Percentiles rank a stretch among this genome's conserved stretches.
Evolutionary conservation across 2,797 vertebrate species (phyloP).

Genomic region (Enteromius anoplus): DNA sequence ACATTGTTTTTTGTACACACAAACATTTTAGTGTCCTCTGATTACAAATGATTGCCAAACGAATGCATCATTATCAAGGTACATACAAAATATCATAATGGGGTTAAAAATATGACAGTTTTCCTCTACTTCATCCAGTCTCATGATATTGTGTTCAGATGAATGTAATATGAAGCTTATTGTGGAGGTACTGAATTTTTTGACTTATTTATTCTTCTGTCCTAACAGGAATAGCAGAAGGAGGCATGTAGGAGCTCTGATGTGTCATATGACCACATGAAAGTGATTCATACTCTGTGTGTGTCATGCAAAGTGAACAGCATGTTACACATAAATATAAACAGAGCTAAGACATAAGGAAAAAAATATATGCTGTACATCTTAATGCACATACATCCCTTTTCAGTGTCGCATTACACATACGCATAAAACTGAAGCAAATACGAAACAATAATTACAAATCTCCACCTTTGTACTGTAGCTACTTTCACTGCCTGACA

Average conservation of each 20-base stretch:
- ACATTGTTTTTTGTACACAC: background rate
- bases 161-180: background rate
- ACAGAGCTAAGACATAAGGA: background rate
- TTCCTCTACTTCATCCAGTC: background rate
- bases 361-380: background rate
- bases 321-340: background rate
- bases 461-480: background rate
- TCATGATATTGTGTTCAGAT: background rate
- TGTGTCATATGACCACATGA: constrained; percentile 24
- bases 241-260: constrained; percentile 2
- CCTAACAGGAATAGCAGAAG: constrained; percentile 1
- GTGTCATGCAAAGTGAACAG: constrained; percentile 5
- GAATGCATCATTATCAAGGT: background rate
- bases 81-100: background rate
- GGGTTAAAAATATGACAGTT: background rate
- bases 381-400: background rate
- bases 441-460: background rate
- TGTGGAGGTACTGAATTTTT: background rate
- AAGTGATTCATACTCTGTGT: constrained; percentile 17
- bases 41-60: background rate
- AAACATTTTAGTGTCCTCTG: background rate
- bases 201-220: background rate
- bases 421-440: background rate
- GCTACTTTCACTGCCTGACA: background rate
- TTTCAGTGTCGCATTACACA: no score